These are phyloP conservation scores for Drosophila watanabei DNA, from an alignment of 1,140 invertebrate genomes.

Conservation along the genomic window DNA sequence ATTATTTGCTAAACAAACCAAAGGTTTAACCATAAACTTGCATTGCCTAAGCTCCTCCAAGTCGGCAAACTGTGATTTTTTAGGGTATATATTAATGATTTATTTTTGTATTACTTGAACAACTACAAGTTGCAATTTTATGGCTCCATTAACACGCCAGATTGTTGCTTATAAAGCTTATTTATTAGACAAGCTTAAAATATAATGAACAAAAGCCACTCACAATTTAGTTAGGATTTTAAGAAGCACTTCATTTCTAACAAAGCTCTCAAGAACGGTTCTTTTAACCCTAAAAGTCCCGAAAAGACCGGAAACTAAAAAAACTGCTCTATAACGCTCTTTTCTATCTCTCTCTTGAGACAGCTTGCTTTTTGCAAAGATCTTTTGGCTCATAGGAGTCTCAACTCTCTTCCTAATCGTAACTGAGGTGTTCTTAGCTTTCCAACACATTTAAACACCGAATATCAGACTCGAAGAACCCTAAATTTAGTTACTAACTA, in stretches of 20 bases:
- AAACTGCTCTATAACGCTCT: background rate
- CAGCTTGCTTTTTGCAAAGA: background rate
- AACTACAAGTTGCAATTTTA: constrained; percentile 2
- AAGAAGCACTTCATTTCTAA: background rate
- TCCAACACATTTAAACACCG: background rate
- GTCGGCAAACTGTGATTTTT: background rate
- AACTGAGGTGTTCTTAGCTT: background rate
- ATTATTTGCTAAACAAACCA: background rate
- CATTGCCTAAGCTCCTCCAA: constrained; percentile 1
- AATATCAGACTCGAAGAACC: background rate
- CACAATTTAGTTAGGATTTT: background rate
- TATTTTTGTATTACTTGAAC: background rate
- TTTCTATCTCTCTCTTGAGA: background rate
- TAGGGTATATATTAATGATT: background rate
- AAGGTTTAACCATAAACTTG: background rate
- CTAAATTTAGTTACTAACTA: background rate
- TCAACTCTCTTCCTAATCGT: background rate
- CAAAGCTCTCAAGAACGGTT: background rate
- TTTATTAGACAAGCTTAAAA: background rate
- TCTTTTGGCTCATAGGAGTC: background rate
- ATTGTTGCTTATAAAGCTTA: background rate
- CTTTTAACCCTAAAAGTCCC: background rate
- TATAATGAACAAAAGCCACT: background rate
- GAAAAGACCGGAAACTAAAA: background rate
- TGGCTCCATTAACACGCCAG: background rate